Percentiles rank a stretch among this genome's conserved stretches.
Conservation (phyloP, 1,140 invertebrate species). For the Aphaenogaster rudis region DNA sequence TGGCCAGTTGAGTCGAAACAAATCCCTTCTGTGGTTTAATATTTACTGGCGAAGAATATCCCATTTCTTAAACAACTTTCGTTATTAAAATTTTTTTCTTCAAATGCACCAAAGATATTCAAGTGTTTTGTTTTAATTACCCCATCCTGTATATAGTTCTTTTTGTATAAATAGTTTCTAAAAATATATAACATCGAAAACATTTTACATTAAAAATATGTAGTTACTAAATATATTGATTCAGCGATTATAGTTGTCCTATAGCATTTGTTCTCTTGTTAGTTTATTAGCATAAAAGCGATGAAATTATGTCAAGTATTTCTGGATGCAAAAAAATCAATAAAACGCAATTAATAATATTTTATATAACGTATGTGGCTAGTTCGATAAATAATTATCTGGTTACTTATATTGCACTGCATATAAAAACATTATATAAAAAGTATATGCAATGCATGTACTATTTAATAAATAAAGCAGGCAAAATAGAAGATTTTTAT, state of each 20-base stretch:
- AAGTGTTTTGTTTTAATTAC: no score
- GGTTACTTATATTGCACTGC: neutral
- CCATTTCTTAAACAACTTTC: no score
- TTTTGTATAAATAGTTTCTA: conserved; percentile 5
- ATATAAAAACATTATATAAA: no score
- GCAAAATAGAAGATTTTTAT: no score
- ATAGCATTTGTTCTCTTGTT: neutral
- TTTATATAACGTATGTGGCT: neutral
- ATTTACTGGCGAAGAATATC: no score
- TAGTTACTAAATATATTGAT: neutral
- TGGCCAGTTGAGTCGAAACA: no score
- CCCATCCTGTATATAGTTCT: neutral
- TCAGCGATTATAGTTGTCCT: neutral
- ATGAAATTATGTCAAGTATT: neutral
- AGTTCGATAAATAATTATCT: neutral
- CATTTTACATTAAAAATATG: neutral
- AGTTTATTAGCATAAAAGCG: neutral
- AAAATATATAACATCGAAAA: neutral
- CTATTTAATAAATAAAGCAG: no score
- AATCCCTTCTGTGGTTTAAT: no score
- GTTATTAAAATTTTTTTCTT: no score
- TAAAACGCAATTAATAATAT: conserved; percentile 12
- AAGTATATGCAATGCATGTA: no score
- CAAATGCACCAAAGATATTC: no score
- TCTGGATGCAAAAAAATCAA: neutral